A percentile compares a stretch with the other conserved stretches of the same genome.
Conservation (phyloP, 2,113 vertebrate species). For the Sprattus sprattus region DNA sequence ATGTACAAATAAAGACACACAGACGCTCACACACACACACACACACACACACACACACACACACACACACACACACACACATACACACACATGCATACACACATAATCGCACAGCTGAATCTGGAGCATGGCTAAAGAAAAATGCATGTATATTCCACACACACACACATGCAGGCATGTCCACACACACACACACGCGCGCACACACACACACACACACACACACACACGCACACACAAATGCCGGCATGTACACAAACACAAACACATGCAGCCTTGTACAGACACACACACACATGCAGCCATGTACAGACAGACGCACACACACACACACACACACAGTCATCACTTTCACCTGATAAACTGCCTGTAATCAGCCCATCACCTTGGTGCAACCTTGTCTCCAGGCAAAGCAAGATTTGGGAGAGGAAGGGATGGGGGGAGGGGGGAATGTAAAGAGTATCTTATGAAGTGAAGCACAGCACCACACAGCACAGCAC, state of each 20-base stretch:
- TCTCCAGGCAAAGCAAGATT: no score
- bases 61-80: not conserved
- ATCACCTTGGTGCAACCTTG: no score
- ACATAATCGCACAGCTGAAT: no score
- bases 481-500: not conserved
- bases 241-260: not conserved
- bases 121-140: no score
- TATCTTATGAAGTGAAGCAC: not conserved
- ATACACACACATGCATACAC: no score
- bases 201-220: not conserved
- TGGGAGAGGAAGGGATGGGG: not conserved
- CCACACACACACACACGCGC: no score
- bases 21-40: not conserved
- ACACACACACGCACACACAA: no score
- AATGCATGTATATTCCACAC: not conserved
- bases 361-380: no score
- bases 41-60: not conserved
- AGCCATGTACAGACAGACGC: constrained; percentile 23
- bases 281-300: constrained; percentile 25
- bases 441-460: not conserved
- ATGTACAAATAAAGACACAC: not conserved
- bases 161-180: not conserved
- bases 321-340: constrained; percentile 19
- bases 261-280: not conserved
- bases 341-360: not conserved